phyloP scores from a whole-genome alignment of 2,888 invertebrate genomes.

The Diadegma fenestrale region DNA sequence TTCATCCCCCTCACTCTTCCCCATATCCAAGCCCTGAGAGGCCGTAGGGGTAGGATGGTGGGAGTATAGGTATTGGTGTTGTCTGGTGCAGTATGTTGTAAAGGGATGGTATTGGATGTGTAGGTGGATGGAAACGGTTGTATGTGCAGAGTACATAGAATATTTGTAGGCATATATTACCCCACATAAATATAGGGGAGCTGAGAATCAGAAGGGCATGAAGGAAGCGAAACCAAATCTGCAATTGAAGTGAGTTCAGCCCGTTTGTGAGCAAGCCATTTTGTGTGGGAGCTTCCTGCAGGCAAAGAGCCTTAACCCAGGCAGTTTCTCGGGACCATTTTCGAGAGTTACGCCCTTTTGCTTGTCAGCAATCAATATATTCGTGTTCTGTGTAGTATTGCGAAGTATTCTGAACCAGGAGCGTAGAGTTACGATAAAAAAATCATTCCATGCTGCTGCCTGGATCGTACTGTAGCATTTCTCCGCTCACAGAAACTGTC shows the following conservation, averaged over 20 bases:
- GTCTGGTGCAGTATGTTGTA: conserved; percentile 33
- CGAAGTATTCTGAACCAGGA: background rate
- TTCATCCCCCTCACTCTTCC: conserved; percentile 13
- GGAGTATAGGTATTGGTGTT: conserved; percentile 25
- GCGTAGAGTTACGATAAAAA: conserved; percentile 19
- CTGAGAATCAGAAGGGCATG: conserved; percentile 1
- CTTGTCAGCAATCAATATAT: background rate
- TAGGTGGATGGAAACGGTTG: conserved; percentile 9
- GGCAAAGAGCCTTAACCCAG: conserved; percentile 8
- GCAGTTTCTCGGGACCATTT: background rate
- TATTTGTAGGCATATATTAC: conserved; percentile 23
- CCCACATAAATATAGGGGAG: background rate
- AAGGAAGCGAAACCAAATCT: background rate
- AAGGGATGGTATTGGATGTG: background rate
- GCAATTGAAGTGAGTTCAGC: background rate
- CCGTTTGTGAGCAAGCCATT: background rate
- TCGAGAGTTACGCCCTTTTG: conserved; percentile 5
- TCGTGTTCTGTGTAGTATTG: background rate
- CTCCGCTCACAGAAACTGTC: background rate
- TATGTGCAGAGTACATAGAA: background rate
- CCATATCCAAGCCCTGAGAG: background rate
- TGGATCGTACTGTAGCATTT: conserved; percentile 17
- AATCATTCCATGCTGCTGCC: conserved; percentile 1
- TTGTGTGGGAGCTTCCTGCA: background rate
- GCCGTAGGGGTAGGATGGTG: background rate